These are phyloP conservation scores for Mythimna lalbum DNA, from an alignment of 2,888 invertebrate genomes.

Conservation along the genomic window DNA sequence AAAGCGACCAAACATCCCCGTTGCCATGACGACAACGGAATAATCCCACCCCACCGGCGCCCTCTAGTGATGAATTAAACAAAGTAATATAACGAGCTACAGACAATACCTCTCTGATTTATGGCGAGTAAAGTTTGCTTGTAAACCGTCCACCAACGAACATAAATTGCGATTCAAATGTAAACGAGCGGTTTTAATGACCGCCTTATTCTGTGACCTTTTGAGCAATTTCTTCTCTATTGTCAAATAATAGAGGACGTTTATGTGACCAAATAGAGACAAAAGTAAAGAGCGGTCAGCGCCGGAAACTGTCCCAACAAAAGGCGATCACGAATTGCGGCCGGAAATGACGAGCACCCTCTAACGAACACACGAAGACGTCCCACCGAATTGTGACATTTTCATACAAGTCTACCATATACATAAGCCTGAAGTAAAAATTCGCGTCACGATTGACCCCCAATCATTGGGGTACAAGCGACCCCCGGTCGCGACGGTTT, in stretches of 20 bases:
- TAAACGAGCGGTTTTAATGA: slow-evolving; percentile 43
- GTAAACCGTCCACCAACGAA: slow-evolving; percentile 36
- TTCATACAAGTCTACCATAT: not conserved
- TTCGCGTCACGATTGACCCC: slow-evolving; percentile 26
- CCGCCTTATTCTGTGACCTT: slow-evolving; percentile 8
- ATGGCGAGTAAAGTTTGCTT: slow-evolving; percentile 49
- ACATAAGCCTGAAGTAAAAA: slow-evolving; percentile 20
- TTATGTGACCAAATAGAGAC: slow-evolving; percentile 20
- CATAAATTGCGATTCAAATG: slow-evolving; percentile 44
- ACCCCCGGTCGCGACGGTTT: slow-evolving; percentile 6
- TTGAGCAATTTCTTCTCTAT: slow-evolving; percentile 2
- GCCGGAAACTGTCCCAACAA: slow-evolving; percentile 46
- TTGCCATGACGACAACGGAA: slow-evolving; percentile 37
- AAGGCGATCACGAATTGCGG: slow-evolving; percentile 23
- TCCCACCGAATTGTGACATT: slow-evolving; percentile 16
- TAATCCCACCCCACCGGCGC: slow-evolving; percentile 26
- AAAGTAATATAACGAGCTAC: slow-evolving; percentile 49
- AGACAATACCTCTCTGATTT: slow-evolving; percentile 58
- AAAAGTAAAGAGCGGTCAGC: slow-evolving; percentile 26
- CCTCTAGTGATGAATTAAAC: slow-evolving; percentile 50
- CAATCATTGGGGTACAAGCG: slow-evolving; percentile 23
- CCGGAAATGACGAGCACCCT: slow-evolving; percentile 48
- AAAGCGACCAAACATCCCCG: slow-evolving; percentile 40
- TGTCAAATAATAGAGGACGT: not conserved
- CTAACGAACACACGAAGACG: slow-evolving; percentile 25